Evolutionary conservation across 2,888 invertebrate species (phyloP).

Genomic region (Troilus luridus): DNA sequence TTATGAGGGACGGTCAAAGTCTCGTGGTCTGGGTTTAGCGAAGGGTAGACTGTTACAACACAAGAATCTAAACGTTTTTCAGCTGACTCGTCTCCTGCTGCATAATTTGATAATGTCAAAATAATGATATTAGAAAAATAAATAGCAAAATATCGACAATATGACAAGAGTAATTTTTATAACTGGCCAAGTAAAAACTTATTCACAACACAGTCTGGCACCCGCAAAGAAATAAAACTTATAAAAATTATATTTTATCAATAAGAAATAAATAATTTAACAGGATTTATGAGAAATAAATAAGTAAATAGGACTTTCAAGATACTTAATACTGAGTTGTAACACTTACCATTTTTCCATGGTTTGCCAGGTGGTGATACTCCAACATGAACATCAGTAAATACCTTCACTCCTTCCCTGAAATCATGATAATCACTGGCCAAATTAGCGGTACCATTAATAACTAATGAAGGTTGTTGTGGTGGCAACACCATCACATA

Average conservation of each 20-base stretch:
- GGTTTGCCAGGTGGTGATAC: conserved; percentile 70
- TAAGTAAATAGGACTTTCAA: background rate
- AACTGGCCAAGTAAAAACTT: background rate
- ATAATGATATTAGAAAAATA: background rate
- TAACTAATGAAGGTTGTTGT: conserved; percentile 86
- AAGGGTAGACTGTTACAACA: conserved; percentile 93
- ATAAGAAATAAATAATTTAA: no score
- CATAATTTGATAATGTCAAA: background rate
- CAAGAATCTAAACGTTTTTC: conserved; percentile 90
- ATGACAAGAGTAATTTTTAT: background rate
- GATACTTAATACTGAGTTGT: background rate
- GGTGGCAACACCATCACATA: conserved; percentile 91
- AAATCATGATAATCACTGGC: conserved; percentile 90
- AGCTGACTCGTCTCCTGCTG: conserved; percentile 45
- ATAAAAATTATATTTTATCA: background rate
- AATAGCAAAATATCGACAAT: background rate
- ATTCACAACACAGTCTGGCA: background rate
- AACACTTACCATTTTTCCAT: conserved; percentile 62
- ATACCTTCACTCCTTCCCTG: conserved; percentile 87
- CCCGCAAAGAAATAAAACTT: background rate
- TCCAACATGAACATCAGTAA: conserved; percentile 86
- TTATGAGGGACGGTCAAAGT: conserved; percentile 84
- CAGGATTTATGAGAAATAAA: background rate
- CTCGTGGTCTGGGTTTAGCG: conserved; percentile 96
- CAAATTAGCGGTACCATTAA: conserved; percentile 85